phyloP scores from a whole-genome alignment of 1,140 invertebrate genomes.

The Musca vetustissima region DNA sequence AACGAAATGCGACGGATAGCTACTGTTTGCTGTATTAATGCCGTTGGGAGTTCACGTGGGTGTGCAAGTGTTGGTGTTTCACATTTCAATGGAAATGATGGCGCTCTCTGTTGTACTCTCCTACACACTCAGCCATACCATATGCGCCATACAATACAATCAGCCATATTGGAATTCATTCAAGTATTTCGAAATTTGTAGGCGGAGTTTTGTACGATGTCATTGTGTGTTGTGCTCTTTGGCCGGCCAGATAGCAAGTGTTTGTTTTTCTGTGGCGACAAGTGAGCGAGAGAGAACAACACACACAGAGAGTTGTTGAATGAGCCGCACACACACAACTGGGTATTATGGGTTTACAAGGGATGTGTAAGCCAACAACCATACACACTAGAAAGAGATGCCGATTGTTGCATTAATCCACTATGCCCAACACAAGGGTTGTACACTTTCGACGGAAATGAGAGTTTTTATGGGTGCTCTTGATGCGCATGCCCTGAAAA shows the following conservation, averaged over 20 bases:
- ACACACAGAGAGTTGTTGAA: background rate
- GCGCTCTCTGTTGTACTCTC: slow-evolving; percentile 3
- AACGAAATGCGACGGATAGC: slow-evolving; percentile 2
- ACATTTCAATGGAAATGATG: slow-evolving; percentile 11
- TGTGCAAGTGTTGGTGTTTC: background rate
- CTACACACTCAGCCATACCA: background rate
- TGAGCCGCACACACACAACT: too few species aligned
- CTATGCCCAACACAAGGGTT: too few species aligned
- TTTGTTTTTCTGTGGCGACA: background rate
- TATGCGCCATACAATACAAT: slow-evolving; percentile 29
- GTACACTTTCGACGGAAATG: too few species aligned
- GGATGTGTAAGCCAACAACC: too few species aligned
- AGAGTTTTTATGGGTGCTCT: too few species aligned
- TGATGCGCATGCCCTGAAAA: background rate
- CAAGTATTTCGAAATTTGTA: slow-evolving; percentile 52
- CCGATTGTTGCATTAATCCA: too few species aligned
- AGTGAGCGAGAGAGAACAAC: background rate
- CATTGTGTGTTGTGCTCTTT: background rate
- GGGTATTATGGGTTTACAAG: too few species aligned
- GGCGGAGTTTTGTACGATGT: slow-evolving; percentile 42
- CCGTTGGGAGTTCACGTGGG: background rate
- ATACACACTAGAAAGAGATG: too few species aligned
- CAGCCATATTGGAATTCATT: slow-evolving; percentile 56
- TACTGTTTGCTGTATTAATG: slow-evolving; percentile 4
- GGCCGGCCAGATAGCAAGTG: slow-evolving; percentile 26